A percentile compares a stretch with the other conserved stretches of the same genome.
These are phyloP conservation scores for Vimba vimba DNA, from an alignment of 2,113 vertebrate genomes.

Conservation along the genomic window DNA sequence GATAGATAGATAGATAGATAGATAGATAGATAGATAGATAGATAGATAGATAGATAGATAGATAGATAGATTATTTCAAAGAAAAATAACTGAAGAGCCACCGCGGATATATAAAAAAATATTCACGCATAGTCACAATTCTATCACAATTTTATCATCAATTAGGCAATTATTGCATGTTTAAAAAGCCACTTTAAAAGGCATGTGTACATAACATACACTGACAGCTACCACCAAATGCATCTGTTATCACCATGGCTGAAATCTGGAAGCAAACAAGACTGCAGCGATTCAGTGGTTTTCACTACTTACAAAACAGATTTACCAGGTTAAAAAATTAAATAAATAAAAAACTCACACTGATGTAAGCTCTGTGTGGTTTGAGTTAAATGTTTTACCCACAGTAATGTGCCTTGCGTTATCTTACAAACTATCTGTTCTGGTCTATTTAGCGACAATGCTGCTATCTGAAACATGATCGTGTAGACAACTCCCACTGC, in stretches of 20 bases:
- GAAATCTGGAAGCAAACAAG: slow-evolving; percentile 29
- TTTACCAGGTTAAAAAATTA: slow-evolving; percentile 10
- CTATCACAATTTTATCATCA: neutral
- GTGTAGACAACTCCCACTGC: slow-evolving; percentile 31
- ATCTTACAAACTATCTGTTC: slow-evolving; percentile 49
- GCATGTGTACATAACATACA: neutral
- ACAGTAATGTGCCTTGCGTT: slow-evolving; percentile 31
- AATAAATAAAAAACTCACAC: neutral
- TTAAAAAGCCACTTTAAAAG: slow-evolving; percentile 26
- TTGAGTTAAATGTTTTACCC: slow-evolving; percentile 27
- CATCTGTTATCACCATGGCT: neutral
- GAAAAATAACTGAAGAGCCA: neutral
- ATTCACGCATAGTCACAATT: neutral
- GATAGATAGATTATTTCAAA: too few relatives aligned
- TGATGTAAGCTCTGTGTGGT: slow-evolving; percentile 10
- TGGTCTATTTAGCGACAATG: slow-evolving; percentile 46
- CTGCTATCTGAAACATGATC: slow-evolving; percentile 47
- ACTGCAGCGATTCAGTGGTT: neutral
- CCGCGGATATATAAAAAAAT: neutral
- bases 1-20: neutral
- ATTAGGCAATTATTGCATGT: neutral
- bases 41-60: neutral
- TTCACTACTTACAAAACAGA: slow-evolving; percentile 13
- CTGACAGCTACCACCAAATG: slow-evolving; percentile 3
- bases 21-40: neutral